Evolutionary conservation across 2,113 vertebrate species (phyloP).

Genomic region (Percopsis transmontana): DNA sequence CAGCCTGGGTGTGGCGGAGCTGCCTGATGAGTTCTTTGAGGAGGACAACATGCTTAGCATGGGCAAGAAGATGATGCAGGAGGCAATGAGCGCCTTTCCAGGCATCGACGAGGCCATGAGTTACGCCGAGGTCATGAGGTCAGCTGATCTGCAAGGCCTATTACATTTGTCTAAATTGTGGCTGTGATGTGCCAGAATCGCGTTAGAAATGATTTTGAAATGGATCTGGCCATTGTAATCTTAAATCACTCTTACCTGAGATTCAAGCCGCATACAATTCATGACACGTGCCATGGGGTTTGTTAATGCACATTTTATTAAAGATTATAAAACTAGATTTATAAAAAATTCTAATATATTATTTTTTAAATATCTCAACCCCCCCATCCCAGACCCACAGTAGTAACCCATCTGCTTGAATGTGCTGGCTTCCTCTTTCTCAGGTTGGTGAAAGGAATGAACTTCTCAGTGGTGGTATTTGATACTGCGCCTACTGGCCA

Average conservation of each 20-base stretch:
- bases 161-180: neutral
- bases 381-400: no score
- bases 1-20: constrained; percentile 91
- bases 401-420: neutral
- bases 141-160: constrained; percentile 23
- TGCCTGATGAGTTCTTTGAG: constrained; percentile 95
- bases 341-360: no score
- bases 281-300: no score
- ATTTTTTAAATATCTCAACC: no score
- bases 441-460: constrained; percentile 97
- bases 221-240: no score
- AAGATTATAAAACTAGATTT: no score
- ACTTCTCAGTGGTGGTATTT: constrained; percentile 96
- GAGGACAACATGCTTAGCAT: constrained; percentile 97
- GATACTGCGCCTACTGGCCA: constrained; percentile 95
- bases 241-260: no score
- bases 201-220: neutral
- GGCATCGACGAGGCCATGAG: constrained; percentile 97
- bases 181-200: neutral
- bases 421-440: neutral
- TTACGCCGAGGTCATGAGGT: constrained; percentile 97
- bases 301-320: no score
- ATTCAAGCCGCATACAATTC: no score
- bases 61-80: constrained; percentile 99
- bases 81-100: constrained; percentile 95